phyloP scores from a whole-genome alignment of 2,797 vertebrate genomes.

The Gymnoscopelus braueri region DNA sequence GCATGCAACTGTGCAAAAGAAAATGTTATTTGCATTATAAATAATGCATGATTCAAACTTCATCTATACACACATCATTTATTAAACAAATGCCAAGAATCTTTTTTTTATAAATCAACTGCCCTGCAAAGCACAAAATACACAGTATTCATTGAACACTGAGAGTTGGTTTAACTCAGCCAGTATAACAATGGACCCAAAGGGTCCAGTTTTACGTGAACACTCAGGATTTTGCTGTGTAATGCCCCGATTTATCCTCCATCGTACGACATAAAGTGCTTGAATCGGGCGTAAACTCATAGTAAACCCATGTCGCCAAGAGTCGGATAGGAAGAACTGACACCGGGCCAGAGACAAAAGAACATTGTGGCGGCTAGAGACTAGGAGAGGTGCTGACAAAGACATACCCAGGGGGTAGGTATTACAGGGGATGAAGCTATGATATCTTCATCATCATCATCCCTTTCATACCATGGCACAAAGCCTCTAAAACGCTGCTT shows the following conservation, averaged over 20 bases:
- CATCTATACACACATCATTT: not conserved
- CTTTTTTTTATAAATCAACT: not conserved
- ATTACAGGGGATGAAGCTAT: slow-evolving; percentile 51
- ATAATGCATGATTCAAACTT: no score
- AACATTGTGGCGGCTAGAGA: slow-evolving; percentile 33
- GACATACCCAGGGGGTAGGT: slow-evolving; percentile 46
- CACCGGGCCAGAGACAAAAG: slow-evolving; percentile 40
- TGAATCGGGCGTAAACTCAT: not conserved
- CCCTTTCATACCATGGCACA: slow-evolving; percentile 66
- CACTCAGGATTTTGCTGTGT: no score
- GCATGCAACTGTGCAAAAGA: no score
- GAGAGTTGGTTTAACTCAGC: no score
- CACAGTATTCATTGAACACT: not conserved
- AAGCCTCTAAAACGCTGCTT: slow-evolving; percentile 60
- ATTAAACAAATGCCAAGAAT: not conserved
- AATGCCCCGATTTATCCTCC: no score
- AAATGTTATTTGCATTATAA: no score
- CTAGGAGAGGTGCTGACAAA: slow-evolving; percentile 54
- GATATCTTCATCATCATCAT: slow-evolving; percentile 61
- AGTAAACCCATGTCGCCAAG: not conserved
- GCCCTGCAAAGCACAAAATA: not conserved
- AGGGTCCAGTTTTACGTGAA: no score
- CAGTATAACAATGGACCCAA: no score
- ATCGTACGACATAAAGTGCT: no score
- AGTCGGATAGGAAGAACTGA: slow-evolving; percentile 26